phyloP scores from a whole-genome alignment of 2,888 invertebrate genomes.

The Diloba caeruleocephala region DNA sequence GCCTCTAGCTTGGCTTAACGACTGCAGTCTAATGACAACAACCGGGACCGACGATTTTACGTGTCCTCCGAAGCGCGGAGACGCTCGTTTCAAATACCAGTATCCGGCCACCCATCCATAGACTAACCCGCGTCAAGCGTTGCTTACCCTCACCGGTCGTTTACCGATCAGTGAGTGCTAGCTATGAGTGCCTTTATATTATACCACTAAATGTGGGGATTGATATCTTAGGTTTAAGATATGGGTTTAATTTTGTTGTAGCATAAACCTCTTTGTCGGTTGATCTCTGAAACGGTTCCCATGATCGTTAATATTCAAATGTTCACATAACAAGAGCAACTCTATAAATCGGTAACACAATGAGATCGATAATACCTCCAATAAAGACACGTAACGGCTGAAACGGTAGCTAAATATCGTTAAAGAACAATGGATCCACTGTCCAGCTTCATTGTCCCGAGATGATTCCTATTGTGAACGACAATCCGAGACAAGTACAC shows the following conservation, averaged over 20 bases:
- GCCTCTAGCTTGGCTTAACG: too few relatives aligned
- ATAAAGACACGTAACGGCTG: constrained; percentile 79
- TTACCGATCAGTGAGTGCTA: too few relatives aligned
- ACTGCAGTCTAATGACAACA: too few relatives aligned
- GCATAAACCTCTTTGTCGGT: not conserved
- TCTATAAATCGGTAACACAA: constrained; percentile 83
- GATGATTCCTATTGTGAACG: constrained; percentile 68
- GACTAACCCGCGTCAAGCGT: too few relatives aligned
- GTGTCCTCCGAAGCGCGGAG: too few relatives aligned
- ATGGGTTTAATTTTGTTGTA: not conserved
- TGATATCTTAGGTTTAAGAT: too few relatives aligned
- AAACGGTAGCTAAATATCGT: constrained; percentile 84
- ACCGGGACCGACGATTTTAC: too few relatives aligned
- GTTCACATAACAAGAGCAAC: constrained; percentile 69
- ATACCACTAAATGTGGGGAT: too few relatives aligned
- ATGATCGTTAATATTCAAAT: constrained; percentile 82
- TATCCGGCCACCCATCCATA: too few relatives aligned
- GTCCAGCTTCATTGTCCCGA: constrained; percentile 71
- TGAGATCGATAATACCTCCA: constrained; percentile 83
- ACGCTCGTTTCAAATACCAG: too few relatives aligned
- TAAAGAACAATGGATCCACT: constrained; percentile 80
- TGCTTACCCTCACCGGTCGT: too few relatives aligned
- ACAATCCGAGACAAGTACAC: constrained; percentile 59
- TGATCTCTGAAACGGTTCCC: constrained; percentile 70
- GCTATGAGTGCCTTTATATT: too few relatives aligned